Percentiles rank a stretch among this genome's conserved stretches.
phyloP scores from a whole-genome alignment of 2,113 vertebrate genomes.

The Meriones unguiculatus region DNA sequence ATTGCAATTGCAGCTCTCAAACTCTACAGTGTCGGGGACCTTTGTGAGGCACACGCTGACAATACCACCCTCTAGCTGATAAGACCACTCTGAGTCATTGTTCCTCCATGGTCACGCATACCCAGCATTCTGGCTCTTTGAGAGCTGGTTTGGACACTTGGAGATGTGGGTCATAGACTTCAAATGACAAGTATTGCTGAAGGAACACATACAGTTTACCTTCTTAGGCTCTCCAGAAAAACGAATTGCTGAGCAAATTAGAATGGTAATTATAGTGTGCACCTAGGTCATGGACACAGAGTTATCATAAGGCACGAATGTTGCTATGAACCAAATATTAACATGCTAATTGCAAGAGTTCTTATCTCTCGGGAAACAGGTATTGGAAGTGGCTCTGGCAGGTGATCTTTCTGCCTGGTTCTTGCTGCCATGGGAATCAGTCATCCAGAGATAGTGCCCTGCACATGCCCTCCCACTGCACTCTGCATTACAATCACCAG shows the following conservation, averaged over 20 bases:
- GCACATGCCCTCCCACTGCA: neutral
- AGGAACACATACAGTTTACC: neutral
- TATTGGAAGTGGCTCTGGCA: constrained; percentile 22
- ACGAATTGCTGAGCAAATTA: constrained; percentile 55
- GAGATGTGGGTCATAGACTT: neutral
- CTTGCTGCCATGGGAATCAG: constrained; percentile 45
- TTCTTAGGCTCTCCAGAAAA: constrained; percentile 12
- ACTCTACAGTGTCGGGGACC: neutral
- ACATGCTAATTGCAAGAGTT: constrained; percentile 65
- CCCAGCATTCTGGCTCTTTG: neutral
- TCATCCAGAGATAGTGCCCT: neutral
- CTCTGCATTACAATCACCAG: neutral
- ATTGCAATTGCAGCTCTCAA: neutral
- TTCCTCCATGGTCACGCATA: neutral
- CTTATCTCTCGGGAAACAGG: constrained; percentile 64
- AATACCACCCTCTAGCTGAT: constrained; percentile 2
- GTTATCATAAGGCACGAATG: constrained; percentile 51
- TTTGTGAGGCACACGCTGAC: neutral
- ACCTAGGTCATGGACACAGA: neutral
- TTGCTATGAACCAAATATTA: constrained; percentile 65
- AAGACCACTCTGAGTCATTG: constrained; percentile 8
- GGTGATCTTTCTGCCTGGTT: constrained; percentile 14
- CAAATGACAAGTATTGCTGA: neutral
- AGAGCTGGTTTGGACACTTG: neutral
- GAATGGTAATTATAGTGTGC: constrained; percentile 55